These are phyloP conservation scores for Drosophila asahinai DNA, from an alignment of 1,140 invertebrate species.

Conservation along the genomic window DNA sequence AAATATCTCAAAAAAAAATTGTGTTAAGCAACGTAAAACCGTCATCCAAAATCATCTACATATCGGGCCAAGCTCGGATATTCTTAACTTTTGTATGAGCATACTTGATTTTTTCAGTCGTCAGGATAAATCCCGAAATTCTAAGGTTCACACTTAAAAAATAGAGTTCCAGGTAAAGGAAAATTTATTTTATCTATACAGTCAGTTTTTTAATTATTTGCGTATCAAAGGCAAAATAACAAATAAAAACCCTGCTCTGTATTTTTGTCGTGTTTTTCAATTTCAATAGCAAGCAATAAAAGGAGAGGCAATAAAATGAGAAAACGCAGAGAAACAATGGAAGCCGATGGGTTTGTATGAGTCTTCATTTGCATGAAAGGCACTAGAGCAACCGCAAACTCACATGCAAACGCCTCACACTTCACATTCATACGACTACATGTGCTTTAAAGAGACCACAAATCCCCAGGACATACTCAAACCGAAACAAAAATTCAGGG, in stretches of 20 bases:
- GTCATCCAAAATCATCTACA: too few species aligned
- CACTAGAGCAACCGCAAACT: slow-evolving; percentile 11
- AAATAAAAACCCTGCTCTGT: slow-evolving; percentile 17
- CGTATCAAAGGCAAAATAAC: slow-evolving; percentile 6
- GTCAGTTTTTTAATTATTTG: slow-evolving; percentile 50
- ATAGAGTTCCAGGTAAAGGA: background rate
- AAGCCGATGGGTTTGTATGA: slow-evolving; percentile 41
- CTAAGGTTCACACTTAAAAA: too few species aligned
- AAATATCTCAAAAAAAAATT: too few species aligned
- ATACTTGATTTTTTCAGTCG: too few species aligned
- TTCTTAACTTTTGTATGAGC: too few species aligned
- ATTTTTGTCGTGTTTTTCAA: slow-evolving; percentile 53
- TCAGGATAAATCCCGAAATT: too few species aligned
- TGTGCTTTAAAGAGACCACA: slow-evolving; percentile 2
- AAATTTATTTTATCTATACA: slow-evolving; percentile 19
- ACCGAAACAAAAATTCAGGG: slow-evolving; percentile 4
- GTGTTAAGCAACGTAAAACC: too few species aligned
- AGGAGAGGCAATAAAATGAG: slow-evolving; percentile 44
- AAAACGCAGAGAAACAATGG: slow-evolving; percentile 48
- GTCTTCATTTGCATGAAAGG: slow-evolving; percentile 55
- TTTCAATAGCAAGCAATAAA: slow-evolving; percentile 51
- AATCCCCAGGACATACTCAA: slow-evolving; percentile 17
- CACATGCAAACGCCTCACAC: slow-evolving; percentile 9
- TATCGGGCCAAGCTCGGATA: too few species aligned
- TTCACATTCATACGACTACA: slow-evolving; percentile 6